Base-by-base conservation (phyloP, 2,888 invertebrate species). In the Limnephilus rhombicus region DNA sequence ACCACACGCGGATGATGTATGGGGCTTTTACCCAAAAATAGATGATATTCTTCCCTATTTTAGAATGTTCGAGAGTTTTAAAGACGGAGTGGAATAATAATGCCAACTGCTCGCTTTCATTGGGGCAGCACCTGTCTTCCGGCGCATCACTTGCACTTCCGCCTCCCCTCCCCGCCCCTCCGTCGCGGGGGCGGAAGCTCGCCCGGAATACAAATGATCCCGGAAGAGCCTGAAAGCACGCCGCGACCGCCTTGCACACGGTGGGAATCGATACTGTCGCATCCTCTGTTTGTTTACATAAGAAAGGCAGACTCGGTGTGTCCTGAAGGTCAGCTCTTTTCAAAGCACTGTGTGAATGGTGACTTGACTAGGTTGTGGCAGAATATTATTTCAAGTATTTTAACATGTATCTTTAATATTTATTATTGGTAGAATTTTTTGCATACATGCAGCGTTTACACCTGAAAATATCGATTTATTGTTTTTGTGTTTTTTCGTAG, bases 121-220 rank as follows among this genome's bases (percentile, higher is more conserved):
- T 83, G 53, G 91, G 92, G 90, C 91, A 90, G 91, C 92, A 92
- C 90, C 90, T 92, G 92, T 90, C 89, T 86, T 85, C 90, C 45
- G 80, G 91, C 89, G 93, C 93, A 93, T 92, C 92, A 85, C 91
- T 93, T 93, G 93, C 93, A 92, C 92, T 92, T 92, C 91, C 91
- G 53, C 91, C 81, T 34, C 81, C 88, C 45, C 49, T 13, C n/a
- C 15, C 91, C 82, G 82, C 90, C 83, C 90, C 53, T 80, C 87
- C 90, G 31, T 85, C 29, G 29, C 37, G 87, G 82, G 80, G 29
- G 68, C 85, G 80, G 53, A n/a, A 45, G 37, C 90, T 82, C 87
- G 90, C 82, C 90, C 49, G 68, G 93, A 92, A 91, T 93, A 91
- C 91, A 90, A 90, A 91, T 89, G 88, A 91, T 90, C 90, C 91